phyloP scores from a whole-genome alignment of 2,113 vertebrate genomes.

The Heterochromis multidens region DNA sequence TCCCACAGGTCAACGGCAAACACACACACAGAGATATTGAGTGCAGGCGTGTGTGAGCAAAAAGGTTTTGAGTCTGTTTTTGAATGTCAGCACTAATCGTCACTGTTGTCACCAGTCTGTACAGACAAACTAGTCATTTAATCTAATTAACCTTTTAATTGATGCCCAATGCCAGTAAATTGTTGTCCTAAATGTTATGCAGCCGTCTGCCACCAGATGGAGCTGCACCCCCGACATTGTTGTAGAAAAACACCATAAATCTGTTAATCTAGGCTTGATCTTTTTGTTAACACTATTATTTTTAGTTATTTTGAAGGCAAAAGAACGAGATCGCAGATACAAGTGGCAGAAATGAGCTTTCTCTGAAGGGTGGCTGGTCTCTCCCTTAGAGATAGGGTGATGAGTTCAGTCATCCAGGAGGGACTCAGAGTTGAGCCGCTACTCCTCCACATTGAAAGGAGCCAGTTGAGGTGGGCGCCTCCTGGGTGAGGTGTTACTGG shows the following conservation, averaged over 20 bases:
- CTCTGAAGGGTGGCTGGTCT: background rate
- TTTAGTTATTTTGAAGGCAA: accelerated
- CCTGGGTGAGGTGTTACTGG: too few species aligned
- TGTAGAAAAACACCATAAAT: background rate
- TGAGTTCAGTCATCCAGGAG: background rate
- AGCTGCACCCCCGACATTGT: too few species aligned
- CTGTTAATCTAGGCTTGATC: background rate
- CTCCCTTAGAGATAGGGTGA: background rate
- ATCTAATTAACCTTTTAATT: background rate
- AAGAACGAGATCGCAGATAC: accelerated
- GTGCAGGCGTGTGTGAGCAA: too few species aligned
- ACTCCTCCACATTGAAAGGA: too few species aligned
- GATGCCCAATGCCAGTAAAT: background rate
- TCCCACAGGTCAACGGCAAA: too few species aligned
- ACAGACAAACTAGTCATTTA: background rate
- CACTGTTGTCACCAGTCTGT: too few species aligned
- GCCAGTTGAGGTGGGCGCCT: too few species aligned
- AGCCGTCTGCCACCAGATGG: accelerated
- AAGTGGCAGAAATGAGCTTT: background rate
- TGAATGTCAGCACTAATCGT: too few species aligned
- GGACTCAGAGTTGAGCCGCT: too few species aligned
- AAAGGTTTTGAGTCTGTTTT: too few species aligned
- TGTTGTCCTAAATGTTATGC: too few species aligned
- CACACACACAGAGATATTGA: too few species aligned
- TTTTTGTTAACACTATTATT: background rate